Conservation (phyloP, 2,888 invertebrate genomes). For the Oscheius sp. region DNA sequence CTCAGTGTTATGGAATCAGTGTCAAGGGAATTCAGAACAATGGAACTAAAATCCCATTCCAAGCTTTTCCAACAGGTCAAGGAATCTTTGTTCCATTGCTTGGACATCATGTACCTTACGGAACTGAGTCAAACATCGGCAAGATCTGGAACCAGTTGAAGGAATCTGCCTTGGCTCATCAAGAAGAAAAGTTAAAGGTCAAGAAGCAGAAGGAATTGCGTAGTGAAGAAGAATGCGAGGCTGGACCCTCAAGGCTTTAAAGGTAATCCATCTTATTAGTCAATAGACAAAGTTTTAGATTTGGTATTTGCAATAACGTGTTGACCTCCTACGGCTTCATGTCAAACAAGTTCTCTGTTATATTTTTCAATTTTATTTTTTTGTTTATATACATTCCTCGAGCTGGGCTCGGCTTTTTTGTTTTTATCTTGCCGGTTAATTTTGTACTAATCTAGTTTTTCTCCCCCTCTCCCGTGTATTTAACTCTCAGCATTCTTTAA, state of each 20-base stretch:
- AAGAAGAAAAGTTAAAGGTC: no score
- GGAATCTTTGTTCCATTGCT: background rate
- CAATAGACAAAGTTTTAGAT: background rate
- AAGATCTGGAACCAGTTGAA: background rate
- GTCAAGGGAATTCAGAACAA: background rate
- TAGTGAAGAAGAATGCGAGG: slow-evolving; percentile 4
- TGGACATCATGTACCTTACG: background rate
- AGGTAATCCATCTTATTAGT: background rate
- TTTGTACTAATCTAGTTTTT: background rate
- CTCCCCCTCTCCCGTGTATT: no score
- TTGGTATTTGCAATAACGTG: background rate
- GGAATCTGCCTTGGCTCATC: background rate
- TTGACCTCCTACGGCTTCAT: background rate
- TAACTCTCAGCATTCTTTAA: no score
- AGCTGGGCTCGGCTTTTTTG: slow-evolving; percentile 4
- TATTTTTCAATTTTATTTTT: background rate
- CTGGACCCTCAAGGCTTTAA: slow-evolving; percentile 1
- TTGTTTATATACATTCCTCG: slow-evolving; percentile 11
- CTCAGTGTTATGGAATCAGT: no score
- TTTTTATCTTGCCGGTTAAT: slow-evolving; percentile 9
- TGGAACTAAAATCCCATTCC: background rate
- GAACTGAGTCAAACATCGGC: background rate
- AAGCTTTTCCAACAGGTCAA: background rate
- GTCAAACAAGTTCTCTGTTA: no score
- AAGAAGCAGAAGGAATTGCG: slow-evolving; percentile 1